phyloP scores from a whole-genome alignment of 2,113 vertebrate species.

The Neogale vison region DNA sequence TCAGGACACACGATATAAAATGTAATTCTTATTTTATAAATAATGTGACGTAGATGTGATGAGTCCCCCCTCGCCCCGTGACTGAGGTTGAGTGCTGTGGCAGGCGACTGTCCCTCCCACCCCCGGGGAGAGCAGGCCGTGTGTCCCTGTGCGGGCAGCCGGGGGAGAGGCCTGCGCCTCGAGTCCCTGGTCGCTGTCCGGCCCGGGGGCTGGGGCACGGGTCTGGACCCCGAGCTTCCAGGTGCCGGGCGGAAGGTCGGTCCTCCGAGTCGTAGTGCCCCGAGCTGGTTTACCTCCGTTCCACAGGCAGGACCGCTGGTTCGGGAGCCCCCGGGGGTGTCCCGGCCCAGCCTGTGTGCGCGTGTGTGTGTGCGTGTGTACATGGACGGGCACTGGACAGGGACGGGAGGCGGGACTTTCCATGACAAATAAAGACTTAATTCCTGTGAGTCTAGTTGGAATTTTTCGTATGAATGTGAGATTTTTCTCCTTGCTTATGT shows the following conservation, averaged over 20 bases:
- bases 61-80: conserved; percentile 1
- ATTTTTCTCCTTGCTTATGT: conserved; percentile 79
- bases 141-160: not conserved
- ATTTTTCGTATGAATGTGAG: conserved; percentile 84
- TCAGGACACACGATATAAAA: conserved; percentile 34
- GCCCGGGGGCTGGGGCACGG: not conserved
- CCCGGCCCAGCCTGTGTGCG: not conserved
- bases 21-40: conserved; percentile 66
- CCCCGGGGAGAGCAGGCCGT: not conserved
- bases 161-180: not conserved
- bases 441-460: conserved; percentile 81
- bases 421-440: conserved; percentile 54
- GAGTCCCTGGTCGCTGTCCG: not conserved
- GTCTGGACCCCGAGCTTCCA: not conserved
- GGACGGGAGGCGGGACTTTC: conserved; percentile 52
- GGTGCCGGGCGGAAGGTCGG: not conserved
- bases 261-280: not conserved
- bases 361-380: not conserved
- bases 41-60: conserved; percentile 74
- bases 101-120: not conserved
- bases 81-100: conserved; percentile 61
- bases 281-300: conserved; percentile 42
- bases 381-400: not conserved
- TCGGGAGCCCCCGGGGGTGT: not conserved
- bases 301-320: not conserved